phyloP scores from a whole-genome alignment of 2,797 vertebrate species.

The Sebastes vulpes region DNA sequence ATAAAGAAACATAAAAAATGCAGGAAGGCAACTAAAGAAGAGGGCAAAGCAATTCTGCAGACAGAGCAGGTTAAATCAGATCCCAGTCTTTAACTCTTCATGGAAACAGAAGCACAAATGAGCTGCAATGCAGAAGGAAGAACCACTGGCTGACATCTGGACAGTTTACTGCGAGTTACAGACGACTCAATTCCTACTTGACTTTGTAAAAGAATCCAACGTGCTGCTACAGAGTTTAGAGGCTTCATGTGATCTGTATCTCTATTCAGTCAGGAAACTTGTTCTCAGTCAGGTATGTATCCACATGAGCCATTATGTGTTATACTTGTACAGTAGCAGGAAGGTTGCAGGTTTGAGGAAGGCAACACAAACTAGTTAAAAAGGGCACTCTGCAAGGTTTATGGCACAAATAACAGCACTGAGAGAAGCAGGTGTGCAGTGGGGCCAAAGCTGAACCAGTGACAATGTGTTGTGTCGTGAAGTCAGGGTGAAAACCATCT shows the following conservation, averaged over 20 bases:
- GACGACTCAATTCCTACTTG: background rate
- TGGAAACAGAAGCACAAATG: constrained; percentile 38
- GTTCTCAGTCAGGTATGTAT: constrained; percentile 13
- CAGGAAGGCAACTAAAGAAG: constrained; percentile 81
- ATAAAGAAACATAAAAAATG: constrained; percentile 46
- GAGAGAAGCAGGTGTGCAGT: constrained; percentile 44
- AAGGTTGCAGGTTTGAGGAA: constrained; percentile 42
- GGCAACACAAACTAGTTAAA: constrained; percentile 57
- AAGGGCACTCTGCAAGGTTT: constrained; percentile 67
- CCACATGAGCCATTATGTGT: constrained; percentile 11
- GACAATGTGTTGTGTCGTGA: background rate
- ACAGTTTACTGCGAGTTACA: background rate
- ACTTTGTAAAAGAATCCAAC: constrained; percentile 21
- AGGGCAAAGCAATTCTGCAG: constrained; percentile 48
- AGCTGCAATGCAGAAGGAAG: constrained; percentile 29
- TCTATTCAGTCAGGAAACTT: constrained; percentile 34
- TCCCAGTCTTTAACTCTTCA: constrained; percentile 5
- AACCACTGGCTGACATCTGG: constrained; percentile 14
- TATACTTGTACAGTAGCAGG: constrained; percentile 1
- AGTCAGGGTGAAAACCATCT: constrained; percentile 30
- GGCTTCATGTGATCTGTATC: constrained; percentile 19
- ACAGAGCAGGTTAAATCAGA: constrained; percentile 21
- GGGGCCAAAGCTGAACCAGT: constrained; percentile 36
- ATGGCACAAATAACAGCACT: constrained; percentile 79
- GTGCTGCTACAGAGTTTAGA: constrained; percentile 40